These are phyloP conservation scores for Notolabrus celidotus DNA, from an alignment of 2,797 vertebrate genomes.

Conservation along the genomic window DNA sequence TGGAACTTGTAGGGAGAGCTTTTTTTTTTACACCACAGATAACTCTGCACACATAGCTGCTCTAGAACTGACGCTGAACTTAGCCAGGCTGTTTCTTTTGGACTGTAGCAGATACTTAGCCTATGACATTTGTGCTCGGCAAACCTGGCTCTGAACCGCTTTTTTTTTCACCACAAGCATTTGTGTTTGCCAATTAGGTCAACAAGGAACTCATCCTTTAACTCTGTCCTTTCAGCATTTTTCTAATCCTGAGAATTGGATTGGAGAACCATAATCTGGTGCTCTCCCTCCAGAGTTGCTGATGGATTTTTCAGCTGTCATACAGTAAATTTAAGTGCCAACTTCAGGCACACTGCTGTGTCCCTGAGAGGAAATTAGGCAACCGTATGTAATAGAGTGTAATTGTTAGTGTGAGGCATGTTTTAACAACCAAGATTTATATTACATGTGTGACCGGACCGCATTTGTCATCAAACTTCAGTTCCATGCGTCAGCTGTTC, in stretches of 20 bases:
- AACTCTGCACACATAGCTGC: constrained; percentile 17
- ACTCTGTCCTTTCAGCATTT: constrained; percentile 6
- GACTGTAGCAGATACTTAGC: constrained; percentile 22
- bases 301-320: constrained; percentile 73
- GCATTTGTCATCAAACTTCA: constrained; percentile 4
- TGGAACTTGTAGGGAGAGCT: not conserved
- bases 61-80: constrained; percentile 19
- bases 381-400: constrained; percentile 31
- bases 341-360: constrained; percentile 37
- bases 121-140: constrained; percentile 32
- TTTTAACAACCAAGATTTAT: constrained; percentile 43
- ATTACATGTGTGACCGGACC: constrained; percentile 18
- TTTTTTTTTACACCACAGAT: not conserved
- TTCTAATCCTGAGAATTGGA: constrained; percentile 32
- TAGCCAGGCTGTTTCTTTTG: constrained; percentile 43
- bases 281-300: constrained; percentile 34
- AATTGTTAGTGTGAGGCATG: constrained; percentile 25
- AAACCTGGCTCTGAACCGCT: constrained; percentile 9
- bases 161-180: constrained; percentile 8
- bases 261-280: constrained; percentile 15
- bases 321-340: constrained; percentile 49
- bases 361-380: constrained; percentile 44
- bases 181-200: constrained; percentile 54
- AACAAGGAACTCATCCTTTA: constrained; percentile 28
- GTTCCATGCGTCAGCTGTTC: not conserved